Conservation (phyloP, 1,140 invertebrate species). For the Drosophila guanche region DNA sequence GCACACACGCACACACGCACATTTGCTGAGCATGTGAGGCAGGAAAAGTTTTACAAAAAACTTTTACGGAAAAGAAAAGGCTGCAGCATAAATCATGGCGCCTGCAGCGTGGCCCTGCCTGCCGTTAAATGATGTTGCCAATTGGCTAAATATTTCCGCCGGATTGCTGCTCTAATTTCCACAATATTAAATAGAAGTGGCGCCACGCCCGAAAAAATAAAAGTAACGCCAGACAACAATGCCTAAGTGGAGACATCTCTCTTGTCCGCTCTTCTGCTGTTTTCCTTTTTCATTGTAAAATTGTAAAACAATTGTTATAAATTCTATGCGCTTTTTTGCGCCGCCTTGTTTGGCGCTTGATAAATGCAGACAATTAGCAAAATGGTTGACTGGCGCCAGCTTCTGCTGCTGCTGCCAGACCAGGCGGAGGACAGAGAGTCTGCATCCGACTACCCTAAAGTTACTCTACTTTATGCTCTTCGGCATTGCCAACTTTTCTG, state of each 20-base stretch:
- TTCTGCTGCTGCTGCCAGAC: constrained; percentile 32
- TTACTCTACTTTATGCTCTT: too few species aligned
- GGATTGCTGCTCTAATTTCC: constrained; percentile 54
- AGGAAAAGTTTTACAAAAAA: constrained; percentile 1
- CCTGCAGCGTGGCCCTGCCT: constrained; percentile 29
- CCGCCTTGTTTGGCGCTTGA: constrained; percentile 60
- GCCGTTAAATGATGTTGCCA: constrained; percentile 69
- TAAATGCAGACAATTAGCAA: constrained; percentile 80
- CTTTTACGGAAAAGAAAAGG: constrained; percentile 33
- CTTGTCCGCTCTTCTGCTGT: not conserved
- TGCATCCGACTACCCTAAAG: constrained; percentile 4
- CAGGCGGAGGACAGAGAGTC: constrained; percentile 30
- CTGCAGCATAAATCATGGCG: constrained; percentile 66
- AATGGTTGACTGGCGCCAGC: constrained; percentile 73
- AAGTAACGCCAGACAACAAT: constrained; percentile 50
- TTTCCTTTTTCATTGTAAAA: constrained; percentile 46
- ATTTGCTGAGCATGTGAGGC: constrained; percentile 34
- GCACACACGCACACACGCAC: constrained; percentile 13
- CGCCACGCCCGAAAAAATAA: constrained; percentile 61
- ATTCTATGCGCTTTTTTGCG: constrained; percentile 63
- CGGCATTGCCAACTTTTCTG: not conserved
- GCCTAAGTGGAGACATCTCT: constrained; percentile 33
- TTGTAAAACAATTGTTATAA: constrained; percentile 79
- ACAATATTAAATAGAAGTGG: constrained; percentile 58
- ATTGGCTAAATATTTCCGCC: constrained; percentile 74